Evolutionary conservation across 2,797 vertebrate genomes (phyloP).

Genomic region (Paguma larvata): DNA sequence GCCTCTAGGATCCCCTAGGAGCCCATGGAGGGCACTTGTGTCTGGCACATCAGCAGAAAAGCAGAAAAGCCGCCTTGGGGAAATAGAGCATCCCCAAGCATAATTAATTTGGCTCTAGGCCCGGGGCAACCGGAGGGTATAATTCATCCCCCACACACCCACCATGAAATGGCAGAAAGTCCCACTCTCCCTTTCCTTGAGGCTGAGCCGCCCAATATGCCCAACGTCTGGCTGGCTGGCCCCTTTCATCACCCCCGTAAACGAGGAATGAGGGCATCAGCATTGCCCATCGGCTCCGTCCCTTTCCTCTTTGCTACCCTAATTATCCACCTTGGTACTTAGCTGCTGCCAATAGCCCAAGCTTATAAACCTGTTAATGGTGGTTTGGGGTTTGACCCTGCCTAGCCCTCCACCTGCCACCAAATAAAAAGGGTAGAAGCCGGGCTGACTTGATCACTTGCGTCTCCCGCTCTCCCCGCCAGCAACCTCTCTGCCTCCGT

Average conservation of each 20-base stretch:
- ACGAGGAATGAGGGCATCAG: constrained; percentile 65
- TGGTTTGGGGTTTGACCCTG: constrained; percentile 67
- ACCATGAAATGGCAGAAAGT: background rate
- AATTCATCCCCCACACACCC: background rate
- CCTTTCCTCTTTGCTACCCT: constrained; percentile 73
- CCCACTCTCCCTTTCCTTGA: constrained; percentile 39
- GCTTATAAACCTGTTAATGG: constrained; percentile 79
- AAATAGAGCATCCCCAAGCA: background rate
- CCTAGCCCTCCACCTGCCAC: background rate
- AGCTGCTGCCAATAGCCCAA: constrained; percentile 68
- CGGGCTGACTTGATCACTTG: background rate
- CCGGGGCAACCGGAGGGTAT: background rate
- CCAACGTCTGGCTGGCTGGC: background rate
- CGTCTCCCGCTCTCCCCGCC: background rate
- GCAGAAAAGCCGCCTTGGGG: background rate
- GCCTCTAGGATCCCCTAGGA: background rate
- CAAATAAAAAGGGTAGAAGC: constrained; percentile 73
- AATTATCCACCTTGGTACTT: constrained; percentile 76
- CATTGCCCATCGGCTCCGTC: constrained; percentile 38
- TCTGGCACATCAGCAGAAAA: background rate
- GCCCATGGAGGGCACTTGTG: background rate
- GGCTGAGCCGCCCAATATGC: background rate
- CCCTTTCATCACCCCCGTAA: constrained; percentile 48
- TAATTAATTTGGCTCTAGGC: background rate
- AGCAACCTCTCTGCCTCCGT: background rate